Base-by-base conservation (phyloP, 2,113 vertebrate species). In the Saguinus midas region DNA sequence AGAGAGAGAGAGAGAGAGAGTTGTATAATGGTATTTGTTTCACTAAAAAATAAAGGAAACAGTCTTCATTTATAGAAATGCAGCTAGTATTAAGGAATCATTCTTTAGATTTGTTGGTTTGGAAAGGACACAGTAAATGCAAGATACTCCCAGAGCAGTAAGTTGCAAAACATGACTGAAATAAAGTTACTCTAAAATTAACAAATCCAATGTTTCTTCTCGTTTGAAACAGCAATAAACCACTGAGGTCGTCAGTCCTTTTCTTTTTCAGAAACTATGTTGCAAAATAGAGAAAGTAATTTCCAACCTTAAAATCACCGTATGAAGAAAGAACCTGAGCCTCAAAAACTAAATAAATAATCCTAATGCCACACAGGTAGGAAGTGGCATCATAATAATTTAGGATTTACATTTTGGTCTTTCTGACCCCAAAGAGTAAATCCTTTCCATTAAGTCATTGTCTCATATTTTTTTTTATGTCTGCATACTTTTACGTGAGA, bases 231-330 rank as follows among this genome's bases (percentile, higher is more conserved):
- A 78, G 14, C 18, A 48, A 23, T 70, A 43, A 81, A 75, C 23
- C 55, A 82, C 43, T 45, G 73, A 6, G 3, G 81, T 52, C 61
- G 1, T n/a, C 7, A 61, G 43, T 48, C 37, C 8, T 40, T 95
- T 83, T n/a, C 40, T 90, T 90, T 91, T 87, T n/a, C 68, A 94
- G 83, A 96, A 61, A 40, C 20, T 78, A 11, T 57, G 20, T n/a
- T 10, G 23, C 11, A 87, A 72, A 87, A 72, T 1, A 27, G 43
- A 32, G 70, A 72, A 84, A 94, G 43, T 40, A n/a, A 94, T 23
- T 79, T 61, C 45, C 18, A 84, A 35, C 14, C 25, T 73, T 94
- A 72, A 73, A 52, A 83, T 61, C 18, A 58, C 4, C 21, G 35
- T 83, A 48, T 48, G 9, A 64, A 94, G 94, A 95, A 35, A 50